These are phyloP conservation scores for Dusona sp. DNA, from an alignment of 2,888 invertebrate genomes.

Conservation along the genomic window DNA sequence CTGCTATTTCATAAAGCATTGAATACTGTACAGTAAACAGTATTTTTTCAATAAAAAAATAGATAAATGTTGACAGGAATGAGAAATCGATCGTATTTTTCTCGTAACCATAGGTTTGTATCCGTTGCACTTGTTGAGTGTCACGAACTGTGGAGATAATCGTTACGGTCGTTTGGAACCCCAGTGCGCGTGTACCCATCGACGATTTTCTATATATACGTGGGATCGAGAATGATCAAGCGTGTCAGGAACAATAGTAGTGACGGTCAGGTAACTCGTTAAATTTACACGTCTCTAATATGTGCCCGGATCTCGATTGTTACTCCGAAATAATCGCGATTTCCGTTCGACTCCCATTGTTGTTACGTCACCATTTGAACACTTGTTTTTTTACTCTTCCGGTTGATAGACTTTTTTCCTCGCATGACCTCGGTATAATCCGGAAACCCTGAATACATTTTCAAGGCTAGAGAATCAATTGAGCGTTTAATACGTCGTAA, in stretches of 20 bases:
- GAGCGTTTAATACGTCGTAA: not conserved
- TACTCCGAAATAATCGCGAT: slow-evolving; percentile 47
- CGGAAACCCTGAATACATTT: slow-evolving; percentile 62
- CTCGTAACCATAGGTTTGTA: slow-evolving; percentile 10
- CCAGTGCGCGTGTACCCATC: slow-evolving; percentile 43
- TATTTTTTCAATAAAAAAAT: too few species aligned
- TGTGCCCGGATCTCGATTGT: slow-evolving; percentile 53
- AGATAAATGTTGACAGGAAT: not conserved
- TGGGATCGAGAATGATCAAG: slow-evolving; percentile 67
- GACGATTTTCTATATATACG: slow-evolving; percentile 54
- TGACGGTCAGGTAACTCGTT: slow-evolving; percentile 42
- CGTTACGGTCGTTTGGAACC: slow-evolving; percentile 16
- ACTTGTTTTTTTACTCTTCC: slow-evolving; percentile 21
- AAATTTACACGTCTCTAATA: slow-evolving; percentile 38
- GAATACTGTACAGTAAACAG: not conserved
- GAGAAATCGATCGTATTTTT: slow-evolving; percentile 16
- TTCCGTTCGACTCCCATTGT: slow-evolving; percentile 33
- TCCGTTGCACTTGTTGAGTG: slow-evolving; percentile 61
- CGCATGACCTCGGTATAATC: slow-evolving; percentile 13
- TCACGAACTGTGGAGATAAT: slow-evolving; percentile 55
- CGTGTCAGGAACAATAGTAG: slow-evolving; percentile 44
- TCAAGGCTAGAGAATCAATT: slow-evolving; percentile 67
- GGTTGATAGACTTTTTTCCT: slow-evolving; percentile 28
- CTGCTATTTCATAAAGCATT: not conserved
- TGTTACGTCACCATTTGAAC: slow-evolving; percentile 33